Evolutionary conservation across 1,140 invertebrate species (phyloP).

Genomic region (Pseudomyrmex sp.): DNA sequence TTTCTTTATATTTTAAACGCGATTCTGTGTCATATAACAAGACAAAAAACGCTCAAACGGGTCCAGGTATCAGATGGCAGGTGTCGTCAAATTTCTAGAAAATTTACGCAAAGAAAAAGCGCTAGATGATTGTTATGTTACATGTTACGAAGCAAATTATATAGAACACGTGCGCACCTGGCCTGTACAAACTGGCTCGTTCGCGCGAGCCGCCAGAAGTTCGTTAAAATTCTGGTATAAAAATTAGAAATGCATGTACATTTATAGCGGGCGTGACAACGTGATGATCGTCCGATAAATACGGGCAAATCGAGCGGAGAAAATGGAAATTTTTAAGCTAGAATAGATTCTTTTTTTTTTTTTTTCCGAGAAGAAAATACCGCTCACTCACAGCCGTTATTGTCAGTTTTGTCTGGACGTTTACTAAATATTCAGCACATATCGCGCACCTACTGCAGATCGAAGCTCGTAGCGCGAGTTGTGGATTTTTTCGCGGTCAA

Average conservation of each 20-base stretch:
- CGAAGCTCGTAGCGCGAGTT: slow-evolving; percentile 60
- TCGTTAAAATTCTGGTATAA: neutral
- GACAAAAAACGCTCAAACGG: slow-evolving; percentile 10
- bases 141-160: neutral
- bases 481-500: slow-evolving; percentile 34
- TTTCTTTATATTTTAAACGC: slow-evolving; percentile 32
- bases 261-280: neutral
- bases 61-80: neutral
- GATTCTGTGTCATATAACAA: neutral
- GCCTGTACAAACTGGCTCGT: neutral
- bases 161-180: too few species aligned
- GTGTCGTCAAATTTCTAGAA: neutral
- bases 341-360: slow-evolving; percentile 46
- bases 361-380: slow-evolving; percentile 63
- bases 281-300: slow-evolving; percentile 38
- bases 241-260: slow-evolving; percentile 24
- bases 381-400: slow-evolving; percentile 77
- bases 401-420: slow-evolving; percentile 80
- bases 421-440: slow-evolving; percentile 69
- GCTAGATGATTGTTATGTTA: too few species aligned
- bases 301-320: slow-evolving; percentile 58
- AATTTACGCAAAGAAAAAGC: neutral
- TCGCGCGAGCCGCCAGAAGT: neutral
- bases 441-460: slow-evolving; percentile 58
- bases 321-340: slow-evolving; percentile 27